phyloP scores from a whole-genome alignment of 2,113 vertebrate species.

The Martes martes region DNA sequence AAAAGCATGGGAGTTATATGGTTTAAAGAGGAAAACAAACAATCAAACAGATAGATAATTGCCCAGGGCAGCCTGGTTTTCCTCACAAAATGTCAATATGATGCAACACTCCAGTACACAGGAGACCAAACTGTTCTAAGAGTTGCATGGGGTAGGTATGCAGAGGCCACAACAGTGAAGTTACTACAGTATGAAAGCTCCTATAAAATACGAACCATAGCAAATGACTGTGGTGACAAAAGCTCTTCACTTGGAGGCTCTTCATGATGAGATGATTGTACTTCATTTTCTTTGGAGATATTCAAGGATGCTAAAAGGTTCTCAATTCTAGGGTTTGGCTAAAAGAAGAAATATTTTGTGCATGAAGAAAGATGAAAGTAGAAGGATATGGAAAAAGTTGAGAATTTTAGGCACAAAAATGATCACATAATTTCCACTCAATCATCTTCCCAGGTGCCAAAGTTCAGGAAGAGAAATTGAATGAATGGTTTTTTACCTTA shows the following conservation, averaged over 20 bases:
- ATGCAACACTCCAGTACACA: background rate
- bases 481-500: constrained; percentile 74
- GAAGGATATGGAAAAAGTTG: background rate
- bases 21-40: background rate
- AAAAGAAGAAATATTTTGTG: constrained; percentile 54
- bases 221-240: constrained; percentile 96
- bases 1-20: background rate
- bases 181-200: background rate
- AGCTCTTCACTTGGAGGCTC: constrained; percentile 84
- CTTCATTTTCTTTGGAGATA: constrained; percentile 86
- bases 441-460: background rate
- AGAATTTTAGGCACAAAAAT: constrained; percentile 34
- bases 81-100: background rate
- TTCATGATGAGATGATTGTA: constrained; percentile 71
- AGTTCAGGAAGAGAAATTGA: constrained; percentile 28
- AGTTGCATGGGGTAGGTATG: background rate
- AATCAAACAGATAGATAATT: background rate
- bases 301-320: constrained; percentile 91
- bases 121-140: background rate
- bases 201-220: constrained; percentile 87
- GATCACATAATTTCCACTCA: background rate
- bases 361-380: constrained; percentile 21
- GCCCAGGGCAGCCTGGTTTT: background rate
- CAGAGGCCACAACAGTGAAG: background rate
- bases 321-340: constrained; percentile 90